Evolutionary conservation across 2,888 invertebrate species (phyloP).

Genomic region (Nebria salina): DNA sequence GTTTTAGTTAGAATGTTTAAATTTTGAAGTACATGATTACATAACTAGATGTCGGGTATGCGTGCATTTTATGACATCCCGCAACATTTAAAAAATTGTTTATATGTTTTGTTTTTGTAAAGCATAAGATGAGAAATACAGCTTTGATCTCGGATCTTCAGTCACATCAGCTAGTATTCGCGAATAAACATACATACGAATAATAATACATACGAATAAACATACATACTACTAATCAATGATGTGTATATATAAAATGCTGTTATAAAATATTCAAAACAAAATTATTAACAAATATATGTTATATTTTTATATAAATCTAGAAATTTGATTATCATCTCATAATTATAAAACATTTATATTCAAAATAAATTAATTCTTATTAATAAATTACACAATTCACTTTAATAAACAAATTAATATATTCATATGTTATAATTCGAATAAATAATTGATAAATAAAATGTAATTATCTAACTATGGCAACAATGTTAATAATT

Average conservation of each 20-base stretch:
- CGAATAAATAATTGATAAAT: constrained; percentile 9
- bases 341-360: constrained; percentile 7
- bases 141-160: no score
- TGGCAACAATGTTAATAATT: background rate
- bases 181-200: no score
- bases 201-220: no score
- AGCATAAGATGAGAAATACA: no score
- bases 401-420: constrained; percentile 7
- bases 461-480: background rate
- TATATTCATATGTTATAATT: background rate
- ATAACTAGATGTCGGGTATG: no score
- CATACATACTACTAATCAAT: background rate
- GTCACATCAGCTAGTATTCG: no score
- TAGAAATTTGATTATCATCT: background rate
- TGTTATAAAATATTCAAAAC: background rate
- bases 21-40: no score
- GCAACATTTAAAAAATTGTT: no score
- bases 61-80: no score
- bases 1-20: no score
- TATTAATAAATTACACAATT: background rate
- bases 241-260: constrained; percentile 11
- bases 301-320: background rate
- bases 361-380: no score
- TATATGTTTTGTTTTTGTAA: no score
- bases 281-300: constrained; percentile 4